Conservation (phyloP, 2,888 invertebrate genomes). For the Melitaea athalia region DNA sequence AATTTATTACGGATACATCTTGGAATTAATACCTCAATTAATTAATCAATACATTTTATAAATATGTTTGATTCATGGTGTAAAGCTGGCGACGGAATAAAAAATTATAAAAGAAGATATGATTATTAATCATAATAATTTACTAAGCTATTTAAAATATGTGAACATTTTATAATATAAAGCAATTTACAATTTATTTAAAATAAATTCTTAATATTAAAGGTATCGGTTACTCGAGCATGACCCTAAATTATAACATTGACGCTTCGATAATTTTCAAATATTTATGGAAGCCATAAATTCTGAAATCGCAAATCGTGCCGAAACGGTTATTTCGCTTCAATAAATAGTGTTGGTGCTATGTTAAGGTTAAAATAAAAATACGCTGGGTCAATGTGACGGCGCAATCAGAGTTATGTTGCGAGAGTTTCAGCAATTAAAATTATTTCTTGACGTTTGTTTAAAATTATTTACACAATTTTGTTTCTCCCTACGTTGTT, state of each 20-base stretch:
- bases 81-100: slow-evolving; percentile 1
- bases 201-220: slow-evolving; percentile 31
- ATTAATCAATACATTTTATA: neutral
- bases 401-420: neutral
- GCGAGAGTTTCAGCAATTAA: neutral
- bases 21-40: neutral
- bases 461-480: neutral
- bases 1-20: neutral
- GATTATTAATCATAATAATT: neutral
- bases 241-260: slow-evolving; percentile 33
- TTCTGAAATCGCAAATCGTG: slow-evolving; percentile 39
- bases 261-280: slow-evolving; percentile 37
- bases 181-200: slow-evolving; percentile 18
- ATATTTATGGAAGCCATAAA: slow-evolving; percentile 39
- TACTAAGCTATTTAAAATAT: no score
- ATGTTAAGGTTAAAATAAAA: slow-evolving; percentile 26
- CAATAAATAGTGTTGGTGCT: slow-evolving; percentile 34
- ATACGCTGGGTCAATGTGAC: slow-evolving; percentile 11
- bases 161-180: neutral
- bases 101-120: neutral
- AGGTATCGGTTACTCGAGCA: slow-evolving; percentile 26
- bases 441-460: neutral
- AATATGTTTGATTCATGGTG: neutral
- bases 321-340: slow-evolving; percentile 37
- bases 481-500: neutral